Conservation (phyloP, 2,113 vertebrate genomes). For the Cairina moschata region DNA sequence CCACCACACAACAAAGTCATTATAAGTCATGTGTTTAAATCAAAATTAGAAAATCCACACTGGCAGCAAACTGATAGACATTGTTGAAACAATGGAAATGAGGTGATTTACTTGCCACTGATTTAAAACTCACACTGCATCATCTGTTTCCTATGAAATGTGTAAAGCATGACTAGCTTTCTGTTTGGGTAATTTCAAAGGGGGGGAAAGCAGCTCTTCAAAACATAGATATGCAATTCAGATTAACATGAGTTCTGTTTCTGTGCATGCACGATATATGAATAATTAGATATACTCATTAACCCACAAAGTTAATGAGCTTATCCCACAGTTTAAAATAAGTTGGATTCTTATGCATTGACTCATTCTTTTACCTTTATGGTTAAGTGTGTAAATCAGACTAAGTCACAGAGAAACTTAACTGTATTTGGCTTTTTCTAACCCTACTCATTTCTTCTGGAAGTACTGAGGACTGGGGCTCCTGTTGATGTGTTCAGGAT, state of each 20-base stretch:
- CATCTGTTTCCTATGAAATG: slow-evolving; percentile 28
- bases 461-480: not conserved
- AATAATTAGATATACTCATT: not conserved
- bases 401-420: not conserved
- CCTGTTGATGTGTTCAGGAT: not conserved
- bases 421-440: not conserved
- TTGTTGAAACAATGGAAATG: slow-evolving; percentile 59
- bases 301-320: not conserved
- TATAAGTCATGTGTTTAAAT: slow-evolving; percentile 74
- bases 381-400: not conserved
- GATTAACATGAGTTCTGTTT: not conserved
- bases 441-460: not conserved
- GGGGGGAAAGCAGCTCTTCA: not conserved
- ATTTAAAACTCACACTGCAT: slow-evolving; percentile 24
- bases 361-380: not conserved
- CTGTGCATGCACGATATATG: not conserved
- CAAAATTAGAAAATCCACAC: slow-evolving; percentile 65
- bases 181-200: not conserved
- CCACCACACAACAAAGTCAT: slow-evolving; percentile 69
- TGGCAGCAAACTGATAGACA: slow-evolving; percentile 52
- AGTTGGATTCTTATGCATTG: not conserved
- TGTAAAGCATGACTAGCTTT: slow-evolving; percentile 8
- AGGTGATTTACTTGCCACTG: slow-evolving; percentile 67
- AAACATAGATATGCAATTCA: not conserved
- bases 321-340: not conserved